Conservation (phyloP, 2,797 vertebrate species). For the Paedocypris micromegethes region DNA sequence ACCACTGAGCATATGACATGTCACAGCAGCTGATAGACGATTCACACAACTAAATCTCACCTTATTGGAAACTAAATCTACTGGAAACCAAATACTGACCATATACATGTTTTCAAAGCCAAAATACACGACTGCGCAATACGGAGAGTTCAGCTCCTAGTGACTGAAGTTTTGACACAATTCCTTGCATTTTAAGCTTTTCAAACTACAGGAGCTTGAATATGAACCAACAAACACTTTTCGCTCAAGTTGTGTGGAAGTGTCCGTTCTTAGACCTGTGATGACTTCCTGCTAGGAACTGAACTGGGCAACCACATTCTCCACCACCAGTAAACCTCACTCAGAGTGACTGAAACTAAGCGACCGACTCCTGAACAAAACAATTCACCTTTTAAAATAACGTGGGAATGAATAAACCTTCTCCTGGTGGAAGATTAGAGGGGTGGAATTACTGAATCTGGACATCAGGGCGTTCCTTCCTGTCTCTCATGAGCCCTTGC, state of each 20-base stretch:
- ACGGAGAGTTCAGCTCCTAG: background rate
- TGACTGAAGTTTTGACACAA: constrained; percentile 11
- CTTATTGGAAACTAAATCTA: constrained; percentile 79
- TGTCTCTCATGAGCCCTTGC: constrained; percentile 15
- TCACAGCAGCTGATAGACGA: constrained; percentile 59
- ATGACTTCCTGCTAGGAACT: constrained; percentile 52
- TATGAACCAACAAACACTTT: constrained; percentile 59
- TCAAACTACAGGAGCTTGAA: constrained; percentile 46
- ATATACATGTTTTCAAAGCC: constrained; percentile 53
- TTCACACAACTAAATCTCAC: constrained; percentile 70
- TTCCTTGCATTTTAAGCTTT: constrained; percentile 1
- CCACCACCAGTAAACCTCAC: constrained; percentile 71
- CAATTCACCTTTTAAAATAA: constrained; percentile 24
- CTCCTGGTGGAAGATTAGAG: constrained; percentile 20
- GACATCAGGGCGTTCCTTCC: background rate
- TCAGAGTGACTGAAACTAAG: constrained; percentile 67
- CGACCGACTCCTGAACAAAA: constrained; percentile 60
- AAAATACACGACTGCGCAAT: constrained; percentile 52
- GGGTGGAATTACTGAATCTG: constrained; percentile 9
- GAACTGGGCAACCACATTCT: constrained; percentile 59
- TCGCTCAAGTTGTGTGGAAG: constrained; percentile 44
- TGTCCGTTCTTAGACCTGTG: constrained; percentile 39
- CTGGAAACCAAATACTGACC: constrained; percentile 68
- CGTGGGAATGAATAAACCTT: constrained; percentile 13
- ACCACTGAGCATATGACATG: constrained; percentile 65